Evolutionary conservation across 2,797 vertebrate genomes (phyloP), one percentile per base, ranked within the genome.

Genomic region (Lindbergichthys nudifrons): DNA sequence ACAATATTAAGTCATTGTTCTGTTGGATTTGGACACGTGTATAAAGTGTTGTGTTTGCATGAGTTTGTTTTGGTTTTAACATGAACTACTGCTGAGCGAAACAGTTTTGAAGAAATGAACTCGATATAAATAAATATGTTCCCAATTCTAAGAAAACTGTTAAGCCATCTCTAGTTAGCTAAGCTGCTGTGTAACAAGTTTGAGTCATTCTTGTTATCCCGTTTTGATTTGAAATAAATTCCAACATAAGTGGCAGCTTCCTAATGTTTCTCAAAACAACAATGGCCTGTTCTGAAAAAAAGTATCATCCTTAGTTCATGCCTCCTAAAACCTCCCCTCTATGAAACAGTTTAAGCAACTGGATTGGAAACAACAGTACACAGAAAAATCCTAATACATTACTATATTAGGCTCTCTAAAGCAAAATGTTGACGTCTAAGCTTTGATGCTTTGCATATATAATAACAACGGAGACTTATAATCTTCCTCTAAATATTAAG

Each of bases 301-400:
- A 62, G 61, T 54, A 59, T 62, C 57, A 66, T 62, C 50, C 65
- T 72, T 78, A 79, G 82, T 70, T 62, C 45, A 48, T 10, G 43
- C 43, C 73, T 66, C 23, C 71, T 47, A 76, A 70, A 70, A 62
- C 45, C 51, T 46, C 14, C 6, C 23, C 51, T 43, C 21, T 56
- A n/a, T 65, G 42, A 57, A 75, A 65, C 12, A 9, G 21, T 47
- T 74, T 9, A 54, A 52, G 46, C 53, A 50, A 75, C 46, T 62
- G 11, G 23, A 67, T 42, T 45, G 41, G 56, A 60, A 48, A 23
- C 30, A n/a, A 57, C 18, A 9, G 21, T 10, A 50, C 30, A 75
- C 30, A 65, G 63, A 63, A 41, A 26, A 42, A 70, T 23, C 46
- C 15, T 45, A 47, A 16, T 11, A 53, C 3, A 54, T 61, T 19